A percentile compares a stretch with the other conserved stretches of the same genome.
These are phyloP conservation scores for Apteryx mantelli DNA, from an alignment of 2,113 vertebrate genomes.

Conservation along the genomic window DNA sequence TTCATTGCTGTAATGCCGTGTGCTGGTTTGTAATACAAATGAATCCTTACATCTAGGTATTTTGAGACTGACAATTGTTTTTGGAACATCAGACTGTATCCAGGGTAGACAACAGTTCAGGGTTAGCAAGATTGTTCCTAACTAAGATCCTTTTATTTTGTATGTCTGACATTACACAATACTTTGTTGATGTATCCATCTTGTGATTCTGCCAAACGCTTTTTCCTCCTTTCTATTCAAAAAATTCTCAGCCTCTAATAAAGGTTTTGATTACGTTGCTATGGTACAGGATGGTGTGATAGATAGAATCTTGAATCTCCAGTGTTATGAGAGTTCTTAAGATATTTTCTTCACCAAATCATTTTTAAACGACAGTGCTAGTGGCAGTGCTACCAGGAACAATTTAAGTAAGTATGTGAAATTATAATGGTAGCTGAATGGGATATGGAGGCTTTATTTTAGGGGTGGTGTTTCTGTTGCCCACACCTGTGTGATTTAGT, in stretches of 20 bases:
- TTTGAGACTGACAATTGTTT: not conserved
- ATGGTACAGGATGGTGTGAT: conserved; percentile 21
- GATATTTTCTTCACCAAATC: not conserved
- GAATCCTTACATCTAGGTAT: not conserved
- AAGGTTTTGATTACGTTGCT: not conserved
- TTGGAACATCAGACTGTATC: not conserved
- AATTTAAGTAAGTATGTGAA: not conserved
- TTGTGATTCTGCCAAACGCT: not conserved
- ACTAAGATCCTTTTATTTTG: not conserved
- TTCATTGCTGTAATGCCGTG: not conserved
- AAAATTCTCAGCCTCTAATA: not conserved
- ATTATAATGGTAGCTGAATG: not conserved
- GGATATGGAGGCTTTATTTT: not conserved
- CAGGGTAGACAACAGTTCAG: not conserved
- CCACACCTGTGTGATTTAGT: not conserved
- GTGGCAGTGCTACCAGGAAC: not conserved
- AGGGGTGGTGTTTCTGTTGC: not conserved
- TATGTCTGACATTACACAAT: not conserved
- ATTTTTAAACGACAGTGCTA: not conserved
- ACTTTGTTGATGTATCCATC: not conserved
- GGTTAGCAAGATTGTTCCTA: not conserved
- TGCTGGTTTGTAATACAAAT: not conserved
- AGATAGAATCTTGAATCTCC: not conserved
- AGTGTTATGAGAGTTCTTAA: not conserved
- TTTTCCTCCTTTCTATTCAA: not conserved